Percentiles rank a stretch among this genome's conserved stretches.
These are phyloP conservation scores for Gracilinanus agilis DNA, from an alignment of 2,113 vertebrate species.

Conservation along the genomic window DNA sequence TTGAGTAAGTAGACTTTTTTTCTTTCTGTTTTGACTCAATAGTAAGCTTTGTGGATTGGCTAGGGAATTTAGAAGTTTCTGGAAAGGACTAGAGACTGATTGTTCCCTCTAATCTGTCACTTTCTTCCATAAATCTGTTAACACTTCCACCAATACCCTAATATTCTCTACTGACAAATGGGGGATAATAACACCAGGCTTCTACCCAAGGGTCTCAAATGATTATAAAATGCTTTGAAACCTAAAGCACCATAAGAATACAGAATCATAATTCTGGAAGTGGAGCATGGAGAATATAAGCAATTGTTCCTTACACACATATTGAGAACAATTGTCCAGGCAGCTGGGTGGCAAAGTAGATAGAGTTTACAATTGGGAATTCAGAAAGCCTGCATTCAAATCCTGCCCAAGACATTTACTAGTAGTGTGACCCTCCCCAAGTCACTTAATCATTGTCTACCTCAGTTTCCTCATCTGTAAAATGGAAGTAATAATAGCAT, in stretches of 20 bases:
- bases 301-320: constrained; percentile 1
- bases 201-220: not conserved
- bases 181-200: not conserved
- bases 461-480: not conserved
- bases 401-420: not conserved
- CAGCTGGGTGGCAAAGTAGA: not conserved
- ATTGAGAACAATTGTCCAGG: not conserved
- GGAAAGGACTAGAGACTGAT: not conserved
- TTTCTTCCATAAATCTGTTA: not conserved
- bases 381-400: not conserved
- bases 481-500: not conserved
- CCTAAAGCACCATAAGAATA: not conserved
- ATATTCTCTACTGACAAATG: not conserved
- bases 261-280: constrained; percentile 24
- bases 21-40: not conserved
- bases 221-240: not conserved
- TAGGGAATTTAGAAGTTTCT: not conserved
- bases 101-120: not conserved
- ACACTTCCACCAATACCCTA: not conserved
- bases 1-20: not conserved
- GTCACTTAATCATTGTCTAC: not conserved
- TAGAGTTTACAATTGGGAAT: not conserved
- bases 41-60: not conserved
- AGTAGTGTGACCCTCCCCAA: not conserved
- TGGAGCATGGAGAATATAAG: not conserved